Base-by-base conservation (phyloP, 2,113 vertebrate genomes). In the Amblyopsis rosae region DNA sequence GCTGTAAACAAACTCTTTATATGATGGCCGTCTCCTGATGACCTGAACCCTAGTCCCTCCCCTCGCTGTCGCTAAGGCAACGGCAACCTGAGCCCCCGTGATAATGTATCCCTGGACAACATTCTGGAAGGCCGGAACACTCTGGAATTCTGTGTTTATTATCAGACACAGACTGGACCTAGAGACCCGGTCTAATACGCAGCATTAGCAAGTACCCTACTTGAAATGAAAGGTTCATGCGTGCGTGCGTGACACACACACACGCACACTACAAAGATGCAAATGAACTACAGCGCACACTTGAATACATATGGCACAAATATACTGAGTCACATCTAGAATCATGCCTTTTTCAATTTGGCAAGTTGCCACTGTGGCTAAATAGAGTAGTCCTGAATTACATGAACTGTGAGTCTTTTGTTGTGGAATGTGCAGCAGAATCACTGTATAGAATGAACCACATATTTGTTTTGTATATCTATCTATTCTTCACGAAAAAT, bases 1-100 rank as follows among this genome's bases (percentile, higher is more conserved):
- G 75, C 81, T 81, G 79, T 85, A 90, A 89, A 84, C 15, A 3
- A 75, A 84, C 49, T 70, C 85, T 82, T 84, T 83, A 86, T 84
- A 73, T 86, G 87, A 88, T 82, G 79, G 48, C 75, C 3, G 51
- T 67, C n/a, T 10, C 58, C 72, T 79, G 84, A 87, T 82, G 55
- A n/a, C 76, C 56, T 63, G 70, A 84, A 75, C 72, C 62, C 48
- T 47, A 19, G 15, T 61, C 63, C 59, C 51, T 78, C 79, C 47
- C 65, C 69, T 75, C 54, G 57, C 11, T 6, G 54, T 85, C 67
- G 79, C 78, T 75, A 81, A 73, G 79, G 82, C 62, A 77, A 90
- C 84, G 1, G 89, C 76, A 90, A 92, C 85, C 72, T 4, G 86
- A 92, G 61, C 72, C 59, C 35, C 58, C 10, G 57, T 67, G 76